Percentiles rank a stretch among this genome's conserved stretches.
Conservation (phyloP, 1,140 invertebrate genomes). For the Caenorhabditis inopinata region DNA sequence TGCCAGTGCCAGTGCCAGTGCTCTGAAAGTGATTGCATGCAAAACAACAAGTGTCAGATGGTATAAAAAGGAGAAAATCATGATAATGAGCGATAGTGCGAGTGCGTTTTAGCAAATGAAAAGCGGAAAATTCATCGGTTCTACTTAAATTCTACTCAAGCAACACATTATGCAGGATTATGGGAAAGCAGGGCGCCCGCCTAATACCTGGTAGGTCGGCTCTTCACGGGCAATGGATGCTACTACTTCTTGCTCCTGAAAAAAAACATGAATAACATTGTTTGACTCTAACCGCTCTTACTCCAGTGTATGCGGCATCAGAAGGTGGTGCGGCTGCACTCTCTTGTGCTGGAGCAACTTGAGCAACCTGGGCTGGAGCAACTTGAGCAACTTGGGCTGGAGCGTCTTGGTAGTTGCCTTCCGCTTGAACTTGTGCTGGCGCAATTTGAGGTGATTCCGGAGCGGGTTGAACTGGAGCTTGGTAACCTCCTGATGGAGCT, state of each 20-base stretch:
- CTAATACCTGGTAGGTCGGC: conserved; percentile 22
- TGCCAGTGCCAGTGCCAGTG: conserved; percentile 29
- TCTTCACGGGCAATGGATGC: conserved; percentile 20
- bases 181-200: neutral
- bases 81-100: neutral
- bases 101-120: neutral
- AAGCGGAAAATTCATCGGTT: neutral
- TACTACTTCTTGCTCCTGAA: conserved; percentile 21
- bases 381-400: conserved; percentile 11
- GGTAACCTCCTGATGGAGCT: conserved; percentile 2
- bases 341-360: conserved; percentile 21
- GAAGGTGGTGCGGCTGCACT: neutral
- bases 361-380: neutral
- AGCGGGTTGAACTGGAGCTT: neutral
- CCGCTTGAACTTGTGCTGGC: conserved; percentile 5
- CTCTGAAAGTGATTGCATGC: conserved; percentile 24
- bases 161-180: too few relatives aligned
- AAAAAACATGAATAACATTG: neutral
- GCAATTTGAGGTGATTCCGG: neutral
- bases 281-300: neutral
- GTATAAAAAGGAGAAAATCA: too few relatives aligned
- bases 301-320: neutral
- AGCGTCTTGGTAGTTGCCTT: conserved; percentile 13
- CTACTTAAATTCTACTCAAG: too few relatives aligned
- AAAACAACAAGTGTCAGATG: neutral